phyloP scores from a whole-genome alignment of 2,888 invertebrate genomes.

The Hypercompe scribonia region DNA sequence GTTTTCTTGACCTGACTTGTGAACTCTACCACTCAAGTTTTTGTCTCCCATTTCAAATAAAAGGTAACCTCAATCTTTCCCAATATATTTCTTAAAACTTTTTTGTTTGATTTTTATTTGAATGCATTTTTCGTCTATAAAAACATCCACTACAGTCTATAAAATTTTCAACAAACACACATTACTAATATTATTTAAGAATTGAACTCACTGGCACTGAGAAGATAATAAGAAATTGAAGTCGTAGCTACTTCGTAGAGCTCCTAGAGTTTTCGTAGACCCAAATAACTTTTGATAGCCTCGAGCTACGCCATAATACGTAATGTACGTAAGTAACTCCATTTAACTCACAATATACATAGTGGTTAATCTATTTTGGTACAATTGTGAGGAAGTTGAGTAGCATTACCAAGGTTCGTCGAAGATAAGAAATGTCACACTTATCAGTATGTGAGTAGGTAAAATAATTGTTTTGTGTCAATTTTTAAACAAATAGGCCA shows the following conservation, averaged over 20 bases:
- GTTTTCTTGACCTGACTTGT: too few species aligned
- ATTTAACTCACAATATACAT: not conserved
- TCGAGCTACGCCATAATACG: slow-evolving; percentile 9
- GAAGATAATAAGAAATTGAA: not conserved
- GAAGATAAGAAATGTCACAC: not conserved
- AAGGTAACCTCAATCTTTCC: not conserved
- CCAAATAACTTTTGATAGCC: not conserved
- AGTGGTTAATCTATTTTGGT: not conserved
- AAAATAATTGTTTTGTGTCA: too few species aligned
- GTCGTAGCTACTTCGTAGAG: slow-evolving; percentile 1
- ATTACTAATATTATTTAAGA: not conserved
- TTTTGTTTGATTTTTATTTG: not conserved
- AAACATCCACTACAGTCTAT: not conserved
- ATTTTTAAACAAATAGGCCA: too few species aligned
- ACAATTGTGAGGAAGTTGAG: not conserved
- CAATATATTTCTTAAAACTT: not conserved
- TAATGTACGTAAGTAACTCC: not conserved
- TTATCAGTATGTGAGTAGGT: too few species aligned
- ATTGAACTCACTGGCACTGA: not conserved
- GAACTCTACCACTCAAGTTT: too few species aligned
- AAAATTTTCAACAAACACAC: not conserved
- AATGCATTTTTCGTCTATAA: not conserved
- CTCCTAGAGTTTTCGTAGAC: slow-evolving; percentile 17
- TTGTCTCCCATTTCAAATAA: not conserved
- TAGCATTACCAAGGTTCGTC: not conserved